phyloP scores from a whole-genome alignment of 2,113 vertebrate genomes.

The Eidolon helvum region DNA sequence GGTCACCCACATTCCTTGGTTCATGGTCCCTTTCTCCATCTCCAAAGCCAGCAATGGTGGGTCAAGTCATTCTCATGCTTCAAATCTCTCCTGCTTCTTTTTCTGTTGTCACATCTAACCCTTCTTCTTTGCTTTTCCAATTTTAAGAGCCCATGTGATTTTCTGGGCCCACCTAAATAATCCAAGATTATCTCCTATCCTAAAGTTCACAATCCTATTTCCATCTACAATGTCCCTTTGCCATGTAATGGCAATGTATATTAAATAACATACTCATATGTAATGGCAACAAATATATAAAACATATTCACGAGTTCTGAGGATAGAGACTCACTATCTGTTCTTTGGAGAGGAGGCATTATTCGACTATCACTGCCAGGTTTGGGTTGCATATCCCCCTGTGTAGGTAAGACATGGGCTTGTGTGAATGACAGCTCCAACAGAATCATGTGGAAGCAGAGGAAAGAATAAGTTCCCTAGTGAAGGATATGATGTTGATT shows the following conservation, averaged over 20 bases:
- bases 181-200: neutral
- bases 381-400: neutral
- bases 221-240: neutral
- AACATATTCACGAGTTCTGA: neutral
- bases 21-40: neutral
- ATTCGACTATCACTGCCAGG: neutral
- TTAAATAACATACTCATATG: neutral
- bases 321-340: neutral
- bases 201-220: neutral
- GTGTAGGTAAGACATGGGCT: neutral
- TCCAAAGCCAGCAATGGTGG: neutral
- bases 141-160: neutral
- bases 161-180: neutral
- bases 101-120: neutral
- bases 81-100: neutral
- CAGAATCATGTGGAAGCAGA: neutral
- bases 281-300: neutral
- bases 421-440: neutral
- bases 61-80: neutral
- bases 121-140: neutral
- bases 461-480: neutral
- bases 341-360: accelerated
- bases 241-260: neutral
- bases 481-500: neutral
- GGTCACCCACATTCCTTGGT: neutral